phyloP scores from a whole-genome alignment of 2,888 invertebrate genomes.

The Tetranychus piercei region DNA sequence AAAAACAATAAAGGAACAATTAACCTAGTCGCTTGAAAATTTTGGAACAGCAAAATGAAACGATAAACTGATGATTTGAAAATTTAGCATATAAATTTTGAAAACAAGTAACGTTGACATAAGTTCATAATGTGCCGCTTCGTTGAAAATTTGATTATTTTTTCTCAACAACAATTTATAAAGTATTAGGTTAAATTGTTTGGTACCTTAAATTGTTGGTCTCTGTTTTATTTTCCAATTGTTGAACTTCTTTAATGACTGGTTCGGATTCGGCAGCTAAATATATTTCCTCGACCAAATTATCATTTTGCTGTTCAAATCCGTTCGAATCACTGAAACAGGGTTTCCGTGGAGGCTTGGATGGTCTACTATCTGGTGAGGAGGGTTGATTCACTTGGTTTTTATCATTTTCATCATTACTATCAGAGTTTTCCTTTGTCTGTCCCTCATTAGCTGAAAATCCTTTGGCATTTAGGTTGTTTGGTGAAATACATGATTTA shows the following conservation, averaged over 20 bases:
- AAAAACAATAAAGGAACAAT: too few relatives aligned
- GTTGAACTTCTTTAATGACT: neutral
- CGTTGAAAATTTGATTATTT: too few relatives aligned
- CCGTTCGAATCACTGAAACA: neutral
- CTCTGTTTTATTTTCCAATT: neutral
- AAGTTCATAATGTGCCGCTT: too few relatives aligned
- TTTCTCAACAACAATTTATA: neutral
- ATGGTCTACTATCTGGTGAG: neutral
- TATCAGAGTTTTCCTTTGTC: neutral
- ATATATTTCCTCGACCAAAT: slow-evolving; percentile 25
- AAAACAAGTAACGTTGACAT: neutral
- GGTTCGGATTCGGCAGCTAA: slow-evolving; percentile 12
- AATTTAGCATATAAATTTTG: neutral
- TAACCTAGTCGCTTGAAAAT: too few relatives aligned
- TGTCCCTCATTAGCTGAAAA: neutral
- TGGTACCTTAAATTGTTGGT: neutral
- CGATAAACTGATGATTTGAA: too few relatives aligned
- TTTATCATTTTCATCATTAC: neutral
- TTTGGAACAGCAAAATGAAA: too few relatives aligned
- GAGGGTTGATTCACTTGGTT: neutral
- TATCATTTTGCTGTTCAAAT: slow-evolving; percentile 22
- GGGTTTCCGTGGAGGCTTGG: neutral
- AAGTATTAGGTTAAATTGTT: neutral
- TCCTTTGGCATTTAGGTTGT: neutral
- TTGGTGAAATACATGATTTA: neutral